Base-by-base conservation (phyloP, 1,140 invertebrate genomes). In the Drosophila kanapiae region DNA sequence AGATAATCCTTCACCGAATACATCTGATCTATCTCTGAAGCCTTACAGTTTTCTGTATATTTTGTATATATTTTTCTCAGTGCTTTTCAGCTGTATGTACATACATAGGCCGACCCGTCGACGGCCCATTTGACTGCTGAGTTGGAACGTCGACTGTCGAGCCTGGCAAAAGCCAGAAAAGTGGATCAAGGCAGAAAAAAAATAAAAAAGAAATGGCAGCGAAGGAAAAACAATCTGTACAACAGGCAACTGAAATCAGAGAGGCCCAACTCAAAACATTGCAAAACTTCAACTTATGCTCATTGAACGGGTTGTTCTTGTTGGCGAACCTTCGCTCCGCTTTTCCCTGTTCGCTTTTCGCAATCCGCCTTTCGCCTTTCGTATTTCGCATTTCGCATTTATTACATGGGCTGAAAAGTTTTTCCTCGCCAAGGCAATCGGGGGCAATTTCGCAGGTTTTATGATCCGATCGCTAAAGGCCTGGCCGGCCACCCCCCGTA, bases 381-480 rank as follows among this genome's bases (percentile, higher is more conserved):
- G 18, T 11, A 13, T n/a, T 62, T 62, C 60, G 56, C 9, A 61
- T 45, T 53, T 68, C 74, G 68, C 79, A 87, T 87, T 87, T 90
- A 87, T 90, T 84, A 77, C 85, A 78, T 69, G 63, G 54, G 77
- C 84, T 85, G 67, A 81, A 78, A 90, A 90, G 60, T 64, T 88
- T 67, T 65, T 75, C 65, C 59, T 47, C 56, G 62, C 58, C 78
- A 56, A 65, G 70, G 57, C 51, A 68, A 81, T 79, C 54, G 77
- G 42, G 67, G 77, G 84, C 72, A 75, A 75, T 75, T 80, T 59
- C 60, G 62, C 64, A 84, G 80, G 80, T 75, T 84, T 90, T 88
- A 84, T 87, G 85, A 90, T 80, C 77, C 85, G 85, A 87, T 87
- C 84, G 81, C 33, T 74, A 38, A 72, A 42, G 71, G 53, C 61